Evolutionary conservation across 2,113 vertebrate genomes (phyloP), one percentile per base, ranked within the genome.

Genomic region (Ictalurus punctatus): DNA sequence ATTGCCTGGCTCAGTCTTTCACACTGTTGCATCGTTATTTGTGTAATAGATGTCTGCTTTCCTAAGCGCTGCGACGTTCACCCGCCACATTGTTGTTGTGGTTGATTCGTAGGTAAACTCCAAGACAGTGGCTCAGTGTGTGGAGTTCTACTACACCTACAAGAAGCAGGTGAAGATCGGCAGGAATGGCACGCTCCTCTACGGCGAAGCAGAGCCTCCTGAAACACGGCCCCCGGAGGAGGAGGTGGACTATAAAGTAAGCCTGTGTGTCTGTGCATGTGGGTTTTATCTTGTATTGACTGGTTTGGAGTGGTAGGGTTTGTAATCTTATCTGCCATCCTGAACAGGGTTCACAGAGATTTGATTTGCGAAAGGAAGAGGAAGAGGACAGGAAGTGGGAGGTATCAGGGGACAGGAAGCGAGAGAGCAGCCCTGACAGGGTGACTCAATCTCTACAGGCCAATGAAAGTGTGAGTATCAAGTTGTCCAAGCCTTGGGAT

Each of bases 81-180:
- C 19, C 27, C 19, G 25, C 52, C 56, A 6, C 25, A n/a, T 2
- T 67, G 10, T 81, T 69, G 58, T 30, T 63, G 9, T 74, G 59
- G 30, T 89, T 89, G 13, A 92, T 92, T 19, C 69, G 27, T 92
- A 99, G 98, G 98, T 99, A 92, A 96, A 95, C 95, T 99, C 98
- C 52, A 99, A 99, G 95, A 97, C 97, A 0, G 98, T 99, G 94
- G 96, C 97, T 21, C 98, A 99, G 93, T 99, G 98, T 52, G 98
- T 99, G 89, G 98, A 99, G 93, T 99, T 98, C 93, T 99, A 99
- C 93, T 99, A 99, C 92, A 97, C 98, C 0, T 98, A 98, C 90
- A 99, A 99, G 94, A 99, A 98, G 88, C 98, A 98, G 71, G 97
- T 98, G 90, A 99, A 99, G 93, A 97, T 98, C 4, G 98, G 98